Conservation (phyloP, 2,113 vertebrate genomes). For the Thunnus maccoyii region DNA sequence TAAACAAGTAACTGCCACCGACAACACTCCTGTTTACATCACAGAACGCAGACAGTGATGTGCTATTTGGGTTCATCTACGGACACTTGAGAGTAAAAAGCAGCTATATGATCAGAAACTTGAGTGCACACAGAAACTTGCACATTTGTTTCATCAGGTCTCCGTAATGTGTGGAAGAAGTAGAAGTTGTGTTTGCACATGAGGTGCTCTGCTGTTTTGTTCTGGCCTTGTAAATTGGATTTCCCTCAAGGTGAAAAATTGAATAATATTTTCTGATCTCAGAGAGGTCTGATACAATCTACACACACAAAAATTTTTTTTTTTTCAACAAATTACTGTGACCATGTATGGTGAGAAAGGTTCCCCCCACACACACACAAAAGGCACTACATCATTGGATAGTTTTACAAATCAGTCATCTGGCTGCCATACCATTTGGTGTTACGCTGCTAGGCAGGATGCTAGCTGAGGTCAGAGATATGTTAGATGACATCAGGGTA, state of each 20-base stretch:
- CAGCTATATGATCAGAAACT: not conserved
- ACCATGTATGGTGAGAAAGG: constrained; percentile 74
- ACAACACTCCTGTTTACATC: constrained; percentile 28
- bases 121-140: not conserved
- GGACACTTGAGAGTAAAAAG: constrained; percentile 5
- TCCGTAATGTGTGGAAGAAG: no score
- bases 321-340: constrained; percentile 42
- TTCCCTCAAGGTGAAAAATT: constrained; percentile 23
- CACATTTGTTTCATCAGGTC: not conserved
- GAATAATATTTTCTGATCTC: constrained; percentile 15
- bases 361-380: constrained; percentile 13
- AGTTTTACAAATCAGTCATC: constrained; percentile 69
- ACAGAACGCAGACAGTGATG: constrained; percentile 20
- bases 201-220: constrained; percentile 13
- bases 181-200: not conserved
- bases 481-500: constrained; percentile 72
- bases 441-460: constrained; percentile 45
- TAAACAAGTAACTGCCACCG: constrained; percentile 20
- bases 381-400: constrained; percentile 68
- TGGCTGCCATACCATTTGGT: constrained; percentile 64
- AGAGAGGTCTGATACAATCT: constrained; percentile 3
- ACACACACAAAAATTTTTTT: not conserved
- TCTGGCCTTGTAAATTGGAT: not conserved
- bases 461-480: constrained; percentile 67
- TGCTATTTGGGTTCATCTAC: constrained; percentile 2